A percentile compares a stretch with the other conserved stretches of the same genome.
Conservation (phyloP, 2,113 vertebrate genomes). For the Poicephalus meyeri region DNA sequence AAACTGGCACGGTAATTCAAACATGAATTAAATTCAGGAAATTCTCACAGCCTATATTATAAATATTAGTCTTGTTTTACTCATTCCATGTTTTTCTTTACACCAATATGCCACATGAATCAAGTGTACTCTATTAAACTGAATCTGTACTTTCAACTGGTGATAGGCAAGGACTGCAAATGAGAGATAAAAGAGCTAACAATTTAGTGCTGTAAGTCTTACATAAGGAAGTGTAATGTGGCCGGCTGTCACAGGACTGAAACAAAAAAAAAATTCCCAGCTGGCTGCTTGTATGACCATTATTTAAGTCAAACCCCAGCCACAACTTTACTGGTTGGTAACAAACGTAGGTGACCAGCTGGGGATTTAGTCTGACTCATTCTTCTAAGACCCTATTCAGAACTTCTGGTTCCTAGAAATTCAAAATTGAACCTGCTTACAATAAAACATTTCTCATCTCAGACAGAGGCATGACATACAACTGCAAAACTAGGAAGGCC, state of each 20-base stretch:
- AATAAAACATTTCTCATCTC: not conserved
- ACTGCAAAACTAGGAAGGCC: not conserved
- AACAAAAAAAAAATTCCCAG: not conserved
- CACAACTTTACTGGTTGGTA: not conserved
- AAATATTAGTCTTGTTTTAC: not conserved
- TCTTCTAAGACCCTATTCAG: not conserved
- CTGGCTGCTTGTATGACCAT: not conserved
- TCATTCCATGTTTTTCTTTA: not conserved
- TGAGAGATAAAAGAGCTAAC: not conserved
- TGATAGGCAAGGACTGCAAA: not conserved
- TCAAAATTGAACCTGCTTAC: not conserved
- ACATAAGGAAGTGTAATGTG: not conserved
- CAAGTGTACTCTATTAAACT: not conserved
- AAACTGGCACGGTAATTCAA: not conserved
- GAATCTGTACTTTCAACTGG: not conserved
- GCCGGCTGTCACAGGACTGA: not conserved
- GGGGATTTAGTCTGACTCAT: not conserved
- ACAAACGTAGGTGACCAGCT: not conserved
- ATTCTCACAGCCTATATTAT: not conserved
- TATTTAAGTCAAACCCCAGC: not conserved
- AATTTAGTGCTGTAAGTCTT: not conserved
- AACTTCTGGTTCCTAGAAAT: not conserved
- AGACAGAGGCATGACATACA: not conserved
- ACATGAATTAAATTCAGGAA: not conserved
- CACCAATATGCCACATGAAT: not conserved